Conservation (phyloP, 2,113 vertebrate species). For the Trematomus loennbergii region DNA sequence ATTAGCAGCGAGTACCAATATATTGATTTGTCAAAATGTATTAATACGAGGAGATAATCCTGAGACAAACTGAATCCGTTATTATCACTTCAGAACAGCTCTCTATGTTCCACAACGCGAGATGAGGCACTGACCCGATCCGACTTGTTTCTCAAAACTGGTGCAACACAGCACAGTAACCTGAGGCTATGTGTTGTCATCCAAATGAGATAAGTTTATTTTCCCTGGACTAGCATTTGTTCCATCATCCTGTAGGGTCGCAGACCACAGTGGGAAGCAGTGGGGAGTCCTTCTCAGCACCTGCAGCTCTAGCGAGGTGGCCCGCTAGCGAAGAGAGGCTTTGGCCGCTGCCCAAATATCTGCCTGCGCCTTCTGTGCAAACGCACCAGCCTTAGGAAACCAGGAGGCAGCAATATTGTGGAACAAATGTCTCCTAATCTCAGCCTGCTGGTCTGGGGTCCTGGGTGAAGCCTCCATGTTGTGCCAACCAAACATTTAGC, state of each 20-base stretch:
- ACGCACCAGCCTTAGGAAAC: slow-evolving; percentile 86
- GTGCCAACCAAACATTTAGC: slow-evolving; percentile 39
- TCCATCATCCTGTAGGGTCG: slow-evolving; percentile 91
- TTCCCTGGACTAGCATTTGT: slow-evolving; percentile 91
- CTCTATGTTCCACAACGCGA: slow-evolving; percentile 18
- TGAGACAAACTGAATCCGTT: neutral
- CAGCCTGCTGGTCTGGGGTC: slow-evolving; percentile 86
- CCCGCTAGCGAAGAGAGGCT: slow-evolving; percentile 82
- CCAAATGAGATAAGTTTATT: slow-evolving; percentile 97
- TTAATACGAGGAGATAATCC: neutral
- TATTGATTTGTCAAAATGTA: slow-evolving; percentile 14
- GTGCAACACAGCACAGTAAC: slow-evolving; percentile 87
- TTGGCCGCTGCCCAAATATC: slow-evolving; percentile 93
- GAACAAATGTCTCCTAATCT: slow-evolving; percentile 91
- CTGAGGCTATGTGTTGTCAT: slow-evolving; percentile 92
- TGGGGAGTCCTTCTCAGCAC: slow-evolving; percentile 85
- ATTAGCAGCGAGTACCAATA: slow-evolving; percentile 15
- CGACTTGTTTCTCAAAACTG: slow-evolving; percentile 79
- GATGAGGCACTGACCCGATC: slow-evolving; percentile 75
- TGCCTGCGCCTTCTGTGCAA: slow-evolving; percentile 93
- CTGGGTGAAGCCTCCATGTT: slow-evolving; percentile 74
- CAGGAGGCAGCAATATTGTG: slow-evolving; percentile 89
- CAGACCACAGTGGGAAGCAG: slow-evolving; percentile 82
- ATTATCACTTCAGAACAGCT: neutral
- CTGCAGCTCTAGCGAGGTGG: slow-evolving; percentile 87